These are phyloP conservation scores for Tethea ocularis DNA, from an alignment of 2,888 invertebrate species.

Conservation along the genomic window DNA sequence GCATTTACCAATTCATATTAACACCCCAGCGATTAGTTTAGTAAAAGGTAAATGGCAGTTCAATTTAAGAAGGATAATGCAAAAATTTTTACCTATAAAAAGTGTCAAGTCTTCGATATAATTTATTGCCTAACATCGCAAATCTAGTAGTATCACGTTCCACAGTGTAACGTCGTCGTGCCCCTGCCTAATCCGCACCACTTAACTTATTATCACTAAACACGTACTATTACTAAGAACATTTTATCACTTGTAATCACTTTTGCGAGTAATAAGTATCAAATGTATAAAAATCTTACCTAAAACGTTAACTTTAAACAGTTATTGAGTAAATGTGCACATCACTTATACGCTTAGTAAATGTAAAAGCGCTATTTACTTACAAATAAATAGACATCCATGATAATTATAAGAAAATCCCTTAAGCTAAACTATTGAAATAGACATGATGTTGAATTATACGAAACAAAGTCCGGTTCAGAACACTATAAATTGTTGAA, in stretches of 20 bases:
- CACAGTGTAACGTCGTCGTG: conserved; percentile 14
- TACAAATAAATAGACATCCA: conserved; percentile 79
- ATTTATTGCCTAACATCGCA: conserved; percentile 72
- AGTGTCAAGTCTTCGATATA: conserved; percentile 76
- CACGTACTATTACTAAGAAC: conserved; percentile 70
- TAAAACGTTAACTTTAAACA: conserved; percentile 71
- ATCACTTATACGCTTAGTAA: conserved; percentile 70
- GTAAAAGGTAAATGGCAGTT: conserved; percentile 76
- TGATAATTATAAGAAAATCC: conserved; percentile 70
- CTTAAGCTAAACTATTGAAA: conserved; percentile 67
- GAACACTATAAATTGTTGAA: conserved; percentile 19
- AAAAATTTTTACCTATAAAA: conserved; percentile 73
- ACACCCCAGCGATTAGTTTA: conserved; percentile 49
- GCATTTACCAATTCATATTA: not conserved
- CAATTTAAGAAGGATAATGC: conserved; percentile 68
- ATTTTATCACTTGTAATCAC: conserved; percentile 81
- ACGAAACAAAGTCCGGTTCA: conserved; percentile 18
- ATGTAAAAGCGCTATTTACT: conserved; percentile 71
- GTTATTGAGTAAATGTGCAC: conserved; percentile 75
- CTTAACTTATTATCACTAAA: conserved; percentile 63
- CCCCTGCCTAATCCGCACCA: conserved; percentile 77
- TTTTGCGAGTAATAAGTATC: conserved; percentile 78
- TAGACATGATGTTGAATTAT: conserved; percentile 41
- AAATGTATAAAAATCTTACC: conserved; percentile 82
- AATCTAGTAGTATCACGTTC: conserved; percentile 6